phyloP scores from a whole-genome alignment of 1,140 invertebrate genomes.

The Drosophila mauritiana region DNA sequence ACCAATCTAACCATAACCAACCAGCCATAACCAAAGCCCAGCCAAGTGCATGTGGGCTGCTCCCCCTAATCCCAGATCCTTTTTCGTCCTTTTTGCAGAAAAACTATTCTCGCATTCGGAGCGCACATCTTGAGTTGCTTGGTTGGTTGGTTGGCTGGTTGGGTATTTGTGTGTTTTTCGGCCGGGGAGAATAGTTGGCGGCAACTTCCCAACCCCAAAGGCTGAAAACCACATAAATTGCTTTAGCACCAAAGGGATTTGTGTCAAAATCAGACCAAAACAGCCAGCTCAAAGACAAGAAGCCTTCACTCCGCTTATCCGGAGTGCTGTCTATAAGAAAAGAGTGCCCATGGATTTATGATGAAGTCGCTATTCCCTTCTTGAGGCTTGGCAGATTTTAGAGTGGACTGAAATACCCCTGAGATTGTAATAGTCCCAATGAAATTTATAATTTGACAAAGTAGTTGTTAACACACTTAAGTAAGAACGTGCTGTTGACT shows the following conservation, averaged over 20 bases:
- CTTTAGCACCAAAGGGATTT: constrained; percentile 83
- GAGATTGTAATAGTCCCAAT: neutral
- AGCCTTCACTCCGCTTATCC: constrained; percentile 30
- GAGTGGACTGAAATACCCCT: neutral
- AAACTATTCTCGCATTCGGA: constrained; percentile 46
- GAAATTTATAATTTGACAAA: neutral
- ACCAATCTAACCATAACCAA: constrained; percentile 64
- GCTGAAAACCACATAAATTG: constrained; percentile 75
- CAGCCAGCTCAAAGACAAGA: constrained; percentile 63
- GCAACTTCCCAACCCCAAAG: constrained; percentile 29
- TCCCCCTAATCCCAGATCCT: constrained; percentile 15
- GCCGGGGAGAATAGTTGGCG: constrained; percentile 25
- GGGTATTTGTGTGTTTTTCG: constrained; percentile 26
- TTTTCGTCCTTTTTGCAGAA: constrained; percentile 5
- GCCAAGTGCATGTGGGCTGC: constrained; percentile 59
- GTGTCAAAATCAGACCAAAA: constrained; percentile 77
- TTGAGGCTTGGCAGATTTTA: neutral
- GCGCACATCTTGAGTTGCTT: constrained; percentile 49
- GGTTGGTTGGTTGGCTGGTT: constrained; percentile 15
- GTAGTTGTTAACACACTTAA: neutral
- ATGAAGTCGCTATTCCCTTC: constrained; percentile 31
- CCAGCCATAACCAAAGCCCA: constrained; percentile 70
- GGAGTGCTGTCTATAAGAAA: constrained; percentile 17
- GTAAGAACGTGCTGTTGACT: too few species aligned
- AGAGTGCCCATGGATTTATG: constrained; percentile 19